Base-by-base conservation (phyloP, 2,888 invertebrate species). In the Campoplex capitator region DNA sequence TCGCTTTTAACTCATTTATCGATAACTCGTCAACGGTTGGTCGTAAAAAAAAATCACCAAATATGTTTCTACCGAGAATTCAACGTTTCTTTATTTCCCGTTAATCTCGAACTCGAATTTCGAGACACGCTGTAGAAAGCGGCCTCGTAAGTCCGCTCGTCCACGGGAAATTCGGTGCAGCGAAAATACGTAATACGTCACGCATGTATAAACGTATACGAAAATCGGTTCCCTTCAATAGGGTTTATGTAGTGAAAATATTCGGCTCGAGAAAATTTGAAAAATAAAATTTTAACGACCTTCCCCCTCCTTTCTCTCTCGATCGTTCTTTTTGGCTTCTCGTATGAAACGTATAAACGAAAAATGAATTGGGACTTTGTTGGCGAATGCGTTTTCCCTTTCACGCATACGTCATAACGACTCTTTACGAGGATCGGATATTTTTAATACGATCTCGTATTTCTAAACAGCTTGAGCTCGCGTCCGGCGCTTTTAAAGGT, bases 221-320 rank as follows among this genome's bases (percentile, higher is more conserved):
- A 48, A 76, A 28, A 42, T 62, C 32, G 42, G 11, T 13, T 7
- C 48, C 42, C 28, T 48, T 89, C 80, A 89, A 89, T 88, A 74
- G 90, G 77, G 8, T 85, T 85, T 85, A 77, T 81, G 85, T 85
- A 82, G 71, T 76, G 82, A 68, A 67, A 88, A 83, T 70, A 75
- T 78, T 81, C 58, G 73, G 67, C 38, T 62, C 58, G 67, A 70
- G 51, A 83, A 90, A 89, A 90, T 82, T 90, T 90, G 87, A 86
- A 89, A 88, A 90, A 90, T 91, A 91, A 91, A 91, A 91, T 89
- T 90, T 90, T 88, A 90, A 89, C 89, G 88, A 88, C 86, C 48
- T 54, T 74, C n/a, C n/a, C 38, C 42, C 9, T 6, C 38, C 1
- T 6, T 3, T 7, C 9, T 3, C 38, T 38, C 1, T 3, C 38